Conservation (phyloP, 2,888 invertebrate genomes). For the Entomobrya proxima region DNA sequence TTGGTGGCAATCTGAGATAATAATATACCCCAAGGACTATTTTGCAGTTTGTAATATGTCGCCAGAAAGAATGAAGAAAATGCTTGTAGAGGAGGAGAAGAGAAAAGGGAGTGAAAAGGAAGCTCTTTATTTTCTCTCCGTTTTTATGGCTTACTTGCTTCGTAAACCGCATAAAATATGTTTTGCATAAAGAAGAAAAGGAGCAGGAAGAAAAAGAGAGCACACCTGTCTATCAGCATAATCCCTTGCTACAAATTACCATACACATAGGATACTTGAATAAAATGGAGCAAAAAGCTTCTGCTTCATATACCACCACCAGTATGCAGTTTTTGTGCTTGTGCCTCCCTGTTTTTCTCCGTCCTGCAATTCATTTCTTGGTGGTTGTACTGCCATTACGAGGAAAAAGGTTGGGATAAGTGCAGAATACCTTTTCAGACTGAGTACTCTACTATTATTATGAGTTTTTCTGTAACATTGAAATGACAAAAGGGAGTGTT, state of each 20-base stretch:
- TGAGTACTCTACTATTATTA: neutral
- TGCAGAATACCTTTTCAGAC: neutral
- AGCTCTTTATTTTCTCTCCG: conserved; percentile 50
- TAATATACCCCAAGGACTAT: conserved; percentile 66
- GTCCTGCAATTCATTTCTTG: neutral
- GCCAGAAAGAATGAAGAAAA: conserved; percentile 54
- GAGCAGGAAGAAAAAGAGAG: conserved; percentile 45
- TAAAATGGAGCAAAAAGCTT: conserved; percentile 16
- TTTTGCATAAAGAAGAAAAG: conserved; percentile 55
- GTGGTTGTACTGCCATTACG: neutral
- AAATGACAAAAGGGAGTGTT: neutral
- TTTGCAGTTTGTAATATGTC: conserved; percentile 65
- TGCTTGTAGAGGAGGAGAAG: neutral
- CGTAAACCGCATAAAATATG: conserved; percentile 59
- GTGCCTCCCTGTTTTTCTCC: neutral
- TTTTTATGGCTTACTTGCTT: conserved; percentile 60
- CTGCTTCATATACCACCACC: neutral
- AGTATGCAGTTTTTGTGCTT: neutral
- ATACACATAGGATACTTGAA: conserved; percentile 58
- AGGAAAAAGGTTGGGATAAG: neutral
- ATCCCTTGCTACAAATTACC: conserved; percentile 67
- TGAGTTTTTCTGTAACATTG: conserved; percentile 9
- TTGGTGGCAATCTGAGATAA: conserved; percentile 61
- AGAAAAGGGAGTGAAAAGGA: conserved; percentile 12
- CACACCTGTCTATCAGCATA: conserved; percentile 66